Evolutionary conservation across 2,113 vertebrate species (phyloP), one percentile per base, ranked within the genome.

Genomic region (Lanius collurio): DNA sequence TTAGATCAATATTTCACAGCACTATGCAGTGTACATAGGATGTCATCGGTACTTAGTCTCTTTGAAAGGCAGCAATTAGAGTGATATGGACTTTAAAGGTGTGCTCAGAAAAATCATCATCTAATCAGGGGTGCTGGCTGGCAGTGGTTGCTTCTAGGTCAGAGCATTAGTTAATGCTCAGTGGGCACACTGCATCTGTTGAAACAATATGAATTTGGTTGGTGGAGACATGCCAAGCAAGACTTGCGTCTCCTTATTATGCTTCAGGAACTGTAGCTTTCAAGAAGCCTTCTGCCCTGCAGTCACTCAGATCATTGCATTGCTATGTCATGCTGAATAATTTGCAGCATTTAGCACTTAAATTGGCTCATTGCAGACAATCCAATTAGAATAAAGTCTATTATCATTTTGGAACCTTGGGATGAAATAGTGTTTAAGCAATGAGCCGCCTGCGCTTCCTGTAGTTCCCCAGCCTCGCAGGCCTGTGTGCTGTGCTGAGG

Each of bases 291-390:
- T 87, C 96, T 98, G 97, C 97, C 98, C 97, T 98, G 97, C 97
- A 97, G 97, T 97, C 96, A 95, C 98, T 98, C 98, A 98, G 98
- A 98, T 99, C 98, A 98, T 98, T 98, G 98, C 98, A 96, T 97
- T 98, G 98, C 98, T 98, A 98, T 98, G 98, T 98, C 98, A 97
- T 97, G 98, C 98, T 99, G 98, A 99, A 98, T 99, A 98, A 98
- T 99, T 99, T 86, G 98, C 97, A 98, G 98, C 98, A 97, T 99
- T 99, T 99, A 99, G 98, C 98, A 98, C 98, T 98, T 98, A 98
- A 98, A 98, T 98, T 98, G 98, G 98, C 97, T 98, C 97, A 98
- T 98, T 98, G 98, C 98, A 98, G 98, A 97, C 98, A 98, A 98
- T 98, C 98, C 98, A 98, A 98, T 98, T 98, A 98, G 97, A 98